Evolutionary conservation across 92 coral and sea anemone species (phyloP), one percentile per base, ranked within the genome.

Genomic region (Paragorgia papillata): DNA sequence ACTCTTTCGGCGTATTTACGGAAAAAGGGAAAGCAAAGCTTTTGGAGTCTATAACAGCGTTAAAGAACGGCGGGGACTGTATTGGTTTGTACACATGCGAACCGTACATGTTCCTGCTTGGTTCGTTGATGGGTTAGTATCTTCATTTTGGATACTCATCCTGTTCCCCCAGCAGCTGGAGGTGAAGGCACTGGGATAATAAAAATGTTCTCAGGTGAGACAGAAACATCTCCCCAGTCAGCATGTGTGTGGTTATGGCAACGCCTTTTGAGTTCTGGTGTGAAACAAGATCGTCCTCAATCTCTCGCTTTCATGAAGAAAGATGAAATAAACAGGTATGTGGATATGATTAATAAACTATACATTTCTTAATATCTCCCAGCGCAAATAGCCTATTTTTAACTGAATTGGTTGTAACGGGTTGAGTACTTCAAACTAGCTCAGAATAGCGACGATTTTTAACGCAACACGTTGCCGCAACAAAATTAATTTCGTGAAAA

Each of bases 131-230:
- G 20, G 65, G n/a, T 62, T 13, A 29, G 63, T 18, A 66, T 71
- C 29, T 82, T 48, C 53, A 58, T 74, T 34, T 62, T 82, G n/a
- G 86, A 82, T 34, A 74, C 86, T 41, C 86, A 82, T 65, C 65
- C 85, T 59, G 85, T 82, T 26, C 32, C 79, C 69, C 78, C 65
- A 17, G 34, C 85, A 33, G 33, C 50, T 65, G 1, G 69, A 10
- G 48, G 48, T 12, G 13, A 35, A 63, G 18, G 21, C 14, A 31
- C 69, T 5, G 69, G 69, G 20, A 35, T 33, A 7, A 46, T 63
- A 4, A 63, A 63, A 31, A 20, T 63, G 5, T 63, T 63, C 25
- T 31, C 46, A 15, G 48, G 44, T 8, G 20, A 10, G 26, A 15
- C 44, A 12, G 44, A 31, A 12, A 48, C 10, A 24, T 27, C 69